Base-by-base conservation (phyloP, 2,888 invertebrate genomes). In the Cantharis rustica region DNA sequence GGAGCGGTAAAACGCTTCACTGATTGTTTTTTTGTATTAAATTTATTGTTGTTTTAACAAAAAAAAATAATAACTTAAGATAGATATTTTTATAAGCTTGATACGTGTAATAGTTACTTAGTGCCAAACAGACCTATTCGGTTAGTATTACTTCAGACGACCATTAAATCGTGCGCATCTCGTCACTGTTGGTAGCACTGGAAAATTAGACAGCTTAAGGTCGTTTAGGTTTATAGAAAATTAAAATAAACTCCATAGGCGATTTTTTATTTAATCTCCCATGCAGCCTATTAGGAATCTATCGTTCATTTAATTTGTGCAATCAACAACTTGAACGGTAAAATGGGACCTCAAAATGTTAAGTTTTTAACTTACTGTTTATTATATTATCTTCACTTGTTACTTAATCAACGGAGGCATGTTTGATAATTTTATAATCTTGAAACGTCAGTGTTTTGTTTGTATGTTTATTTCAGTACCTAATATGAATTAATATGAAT, bases 31-130 rank as follows among this genome's bases (percentile, higher is more conserved):
- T 47, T 47, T 47, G 47, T 47, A 47, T 47, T 47, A 47, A 47
- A 47, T 47, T 47, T 47, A 47, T 47, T 47, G 47, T 47, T 47
- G 47, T 47, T 47, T 47, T 47, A 47, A 47, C 47, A 47, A 20
- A 66, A 66, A n/a, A 20, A 23, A 17, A 66, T 63, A 63, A 63
- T 66, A n/a, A 23, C 64, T 23, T 66, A 17, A 23, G 64, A 66
- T 20, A 66, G 64, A 23, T 66, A 66, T 66, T 66, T 66, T 66
- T 66, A 23, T 66, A 66, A 66, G n/a, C 64, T 66, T 20, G 64
- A 20, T 66, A 23, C 23, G 23, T 66, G 64, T 66, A 66, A 17
- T 66, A 66, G 23, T 17, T 66, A 23, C 23, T 23, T 23, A 66
- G 64, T 66, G 64, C 64, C 64, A 66, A 66, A 66, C n/a, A 20